phyloP scores from a whole-genome alignment of 2,888 invertebrate genomes.

The Harpagoxenus sublaevis region DNA sequence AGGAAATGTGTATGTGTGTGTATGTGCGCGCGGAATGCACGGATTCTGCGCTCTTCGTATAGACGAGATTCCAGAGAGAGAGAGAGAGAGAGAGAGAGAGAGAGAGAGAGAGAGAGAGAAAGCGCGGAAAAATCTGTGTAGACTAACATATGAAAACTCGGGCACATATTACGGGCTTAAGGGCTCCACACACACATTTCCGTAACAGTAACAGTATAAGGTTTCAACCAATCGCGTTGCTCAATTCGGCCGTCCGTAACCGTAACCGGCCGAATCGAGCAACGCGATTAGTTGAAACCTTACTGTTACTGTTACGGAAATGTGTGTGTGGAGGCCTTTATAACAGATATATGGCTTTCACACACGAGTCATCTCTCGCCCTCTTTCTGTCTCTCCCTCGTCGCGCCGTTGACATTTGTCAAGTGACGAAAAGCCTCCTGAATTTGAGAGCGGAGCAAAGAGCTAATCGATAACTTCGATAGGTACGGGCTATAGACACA shows the following conservation, averaged over 20 bases:
- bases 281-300: too few relatives aligned
- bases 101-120: too few relatives aligned
- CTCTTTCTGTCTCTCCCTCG: background rate
- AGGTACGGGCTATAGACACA: conserved; percentile 17
- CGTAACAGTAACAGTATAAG: too few relatives aligned
- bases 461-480: conserved; percentile 41
- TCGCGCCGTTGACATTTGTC: conserved; percentile 29
- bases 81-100: background rate
- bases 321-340: too few relatives aligned
- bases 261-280: too few relatives aligned
- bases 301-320: too few relatives aligned
- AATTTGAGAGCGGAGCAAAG: conserved; percentile 24
- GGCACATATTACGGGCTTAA: conserved; percentile 9
- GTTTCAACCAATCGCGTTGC: too few relatives aligned
- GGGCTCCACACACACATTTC: too few relatives aligned
- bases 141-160: conserved; percentile 19
- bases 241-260: too few relatives aligned
- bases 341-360: background rate
- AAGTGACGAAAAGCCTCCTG: conserved; percentile 26
- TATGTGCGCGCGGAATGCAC: background rate
- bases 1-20: background rate
- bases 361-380: background rate
- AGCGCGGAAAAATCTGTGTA: conserved; percentile 12
- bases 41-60: background rate
- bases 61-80: background rate